Evolutionary conservation across 30 jellyfish, hydroid and myxozoan genomes (phyloP).

Genomic region (Aurelia coerulea): DNA sequence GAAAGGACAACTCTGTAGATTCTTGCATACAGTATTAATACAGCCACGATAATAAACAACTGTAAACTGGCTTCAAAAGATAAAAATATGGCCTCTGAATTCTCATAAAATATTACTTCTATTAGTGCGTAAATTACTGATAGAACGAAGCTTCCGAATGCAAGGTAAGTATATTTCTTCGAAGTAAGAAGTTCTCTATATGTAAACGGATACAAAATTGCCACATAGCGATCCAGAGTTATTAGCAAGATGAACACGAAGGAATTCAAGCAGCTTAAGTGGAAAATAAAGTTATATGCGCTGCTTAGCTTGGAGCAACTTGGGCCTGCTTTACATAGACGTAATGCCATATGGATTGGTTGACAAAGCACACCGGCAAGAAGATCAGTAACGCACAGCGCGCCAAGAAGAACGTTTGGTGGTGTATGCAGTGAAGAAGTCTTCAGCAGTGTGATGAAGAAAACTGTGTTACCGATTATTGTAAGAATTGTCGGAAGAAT

Average conservation of each 20-base stretch:
- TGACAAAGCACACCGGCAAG: slow-evolving; percentile 6
- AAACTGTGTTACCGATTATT: slow-evolving; percentile 8
- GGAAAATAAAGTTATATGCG: slow-evolving; percentile 11
- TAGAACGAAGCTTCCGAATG: background rate
- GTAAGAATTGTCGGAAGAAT: background rate
- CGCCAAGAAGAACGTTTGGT: slow-evolving; percentile 4
- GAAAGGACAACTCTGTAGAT: too few species aligned
- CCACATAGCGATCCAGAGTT: slow-evolving; percentile 10
- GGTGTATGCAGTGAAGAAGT: slow-evolving; percentile 21
- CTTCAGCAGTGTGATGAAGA: slow-evolving; percentile 5
- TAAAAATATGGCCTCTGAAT: background rate
- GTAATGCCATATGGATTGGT: background rate
- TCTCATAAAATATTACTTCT: background rate
- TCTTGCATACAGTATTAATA: too few species aligned
- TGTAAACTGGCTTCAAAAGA: too few species aligned
- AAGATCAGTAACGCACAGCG: slow-evolving; percentile 16
- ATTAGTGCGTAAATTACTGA: background rate
- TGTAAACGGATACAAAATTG: slow-evolving; percentile 8
- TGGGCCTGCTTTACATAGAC: background rate
- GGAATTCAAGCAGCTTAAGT: slow-evolving; percentile 1
- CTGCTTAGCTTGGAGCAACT: background rate
- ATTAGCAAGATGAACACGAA: background rate
- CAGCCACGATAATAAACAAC: too few species aligned
- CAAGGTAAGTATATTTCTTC: background rate
- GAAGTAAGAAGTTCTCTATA: background rate